Evolutionary conservation across 2,797 vertebrate genomes (phyloP), one percentile per base, ranked within the genome.

Genomic region (Trematomus bernacchii): DNA sequence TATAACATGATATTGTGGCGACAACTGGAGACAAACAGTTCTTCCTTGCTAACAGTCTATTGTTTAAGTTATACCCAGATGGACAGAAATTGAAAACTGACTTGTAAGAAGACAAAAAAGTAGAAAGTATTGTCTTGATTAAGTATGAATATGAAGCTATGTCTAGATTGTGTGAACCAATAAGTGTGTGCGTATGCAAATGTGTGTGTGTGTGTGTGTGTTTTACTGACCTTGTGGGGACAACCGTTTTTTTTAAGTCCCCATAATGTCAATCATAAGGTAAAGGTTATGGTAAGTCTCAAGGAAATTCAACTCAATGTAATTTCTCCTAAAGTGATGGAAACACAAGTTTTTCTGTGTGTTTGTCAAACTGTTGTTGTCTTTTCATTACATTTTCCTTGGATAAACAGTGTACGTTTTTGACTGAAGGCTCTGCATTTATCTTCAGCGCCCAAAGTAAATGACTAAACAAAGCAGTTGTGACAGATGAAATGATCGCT

Each of bases 391-490:
- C 6, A 23, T n/a, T 60, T 37, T 66, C 8, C 40, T 65, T 15
- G 16, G 50, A 11, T 55, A 27, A 52, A 33, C 21, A 0, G 14
- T 46, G 33, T 14, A 23, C 59, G 27, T n/a, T 18, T 46, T 18
- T 47, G 57, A 66, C 11, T 23, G n/a, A 58, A 63, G 54, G 65
- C 63, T 3, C 51, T 1, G 18, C 50, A 61, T 76, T 66, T 71
- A 58, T 67, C 40, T 63, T 67, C 61, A 30, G 33, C 66, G 50
- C 44, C 4, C 14, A 57, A 18, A 44, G 63, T 50, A 61, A 73
- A 71, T 63, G 55, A 66, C 71, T 54, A 43, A 83, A 80, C 80
- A 63, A 67, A 73, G 64, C 67, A 13, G 0, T 13, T n/a, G 64
- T 63, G 78, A 76, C 72, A 66, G 68, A 76, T 27, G 51, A 65